phyloP scores from a whole-genome alignment of 2,113 vertebrate genomes.

The Dromaius novaehollandiae region DNA sequence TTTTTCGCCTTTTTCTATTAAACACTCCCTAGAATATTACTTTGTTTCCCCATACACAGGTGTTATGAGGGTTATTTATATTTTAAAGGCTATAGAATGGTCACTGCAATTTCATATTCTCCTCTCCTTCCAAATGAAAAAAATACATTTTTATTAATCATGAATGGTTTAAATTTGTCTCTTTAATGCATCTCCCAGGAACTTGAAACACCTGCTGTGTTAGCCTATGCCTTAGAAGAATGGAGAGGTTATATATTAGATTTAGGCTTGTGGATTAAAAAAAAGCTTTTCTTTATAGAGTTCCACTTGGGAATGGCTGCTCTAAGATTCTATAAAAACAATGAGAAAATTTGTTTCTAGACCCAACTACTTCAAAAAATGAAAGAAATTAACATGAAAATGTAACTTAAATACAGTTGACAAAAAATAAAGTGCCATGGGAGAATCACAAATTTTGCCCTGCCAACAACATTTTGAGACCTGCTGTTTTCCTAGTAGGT shows the following conservation, averaged over 20 bases:
- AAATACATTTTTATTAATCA: background rate
- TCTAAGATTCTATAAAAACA: constrained; percentile 32
- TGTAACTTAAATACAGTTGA: constrained; percentile 9
- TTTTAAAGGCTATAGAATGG: constrained; percentile 26
- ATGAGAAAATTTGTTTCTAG: constrained; percentile 30
- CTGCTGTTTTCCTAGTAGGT: constrained; percentile 62
- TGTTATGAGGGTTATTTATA: constrained; percentile 34
- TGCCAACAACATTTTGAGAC: constrained; percentile 49
- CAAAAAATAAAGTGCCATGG: background rate
- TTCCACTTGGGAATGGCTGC: constrained; percentile 19
- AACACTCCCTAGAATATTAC: constrained; percentile 45
- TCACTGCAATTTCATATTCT: constrained; percentile 51
- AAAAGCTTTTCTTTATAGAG: constrained; percentile 50
- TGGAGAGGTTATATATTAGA: constrained; percentile 8
- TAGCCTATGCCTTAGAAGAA: constrained; percentile 49
- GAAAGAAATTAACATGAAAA: constrained; percentile 40
- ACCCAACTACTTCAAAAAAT: background rate
- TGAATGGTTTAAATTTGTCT: constrained; percentile 48
- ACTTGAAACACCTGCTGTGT: constrained; percentile 65
- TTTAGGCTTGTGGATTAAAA: constrained; percentile 34
- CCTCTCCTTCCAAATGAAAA: constrained; percentile 4
- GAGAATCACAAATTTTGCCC: constrained; percentile 29
- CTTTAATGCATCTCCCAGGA: constrained; percentile 60
- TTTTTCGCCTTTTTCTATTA: background rate
- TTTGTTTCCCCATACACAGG: background rate